Base-by-base conservation (phyloP, 2,888 invertebrate species). In the Eupelmus urozonus region DNA sequence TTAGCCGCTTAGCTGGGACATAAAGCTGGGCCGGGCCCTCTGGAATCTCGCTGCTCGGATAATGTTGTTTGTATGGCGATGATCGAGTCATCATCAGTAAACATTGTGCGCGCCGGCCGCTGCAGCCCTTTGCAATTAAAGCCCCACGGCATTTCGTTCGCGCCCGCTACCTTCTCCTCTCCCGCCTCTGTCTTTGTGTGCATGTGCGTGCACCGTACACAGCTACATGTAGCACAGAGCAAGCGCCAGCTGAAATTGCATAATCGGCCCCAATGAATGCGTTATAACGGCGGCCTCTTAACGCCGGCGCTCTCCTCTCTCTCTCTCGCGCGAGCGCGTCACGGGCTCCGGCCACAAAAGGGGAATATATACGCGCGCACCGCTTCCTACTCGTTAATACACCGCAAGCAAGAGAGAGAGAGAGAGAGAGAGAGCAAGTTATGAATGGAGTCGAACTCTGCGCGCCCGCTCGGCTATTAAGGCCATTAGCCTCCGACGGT, bases 371-470 rank as follows among this genome's bases (percentile, higher is more conserved):
- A 53, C 70, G 34, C 34, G 3, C 34, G 59, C 62, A 60, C 51
- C 20, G 70, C 71, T 66, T 77, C 66, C 81, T 75, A 66, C 82
- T 82, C 65, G 60, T 71, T 63, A 73, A 51, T 69, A 57, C 60
- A 5, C 29, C 23, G 49, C 55, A 18, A 45, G 59, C 16, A 23
- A 57, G 45, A 59, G 57, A 45, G 49, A 59, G 59, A 70, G 60
- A 66, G 65, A 65, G 76, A 25, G 65, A n/a, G 49, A 49, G 27
- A 4, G 51, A n/a, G 65, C n/a, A 23, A 63, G 79, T 85, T 84
- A 84, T 85, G 85, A 86, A 86, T 86, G 85, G 82, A 82, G 82
- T 82, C 73, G 82, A 81, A 81, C 82, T 45, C 45, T 45, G 27
- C 29, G 55, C n/a, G 16, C n/a, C 29, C 49, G 16, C 49, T 27